These are phyloP conservation scores for Nyctalus aviator DNA, from an alignment of 2,797 vertebrate species.

Conservation along the genomic window DNA sequence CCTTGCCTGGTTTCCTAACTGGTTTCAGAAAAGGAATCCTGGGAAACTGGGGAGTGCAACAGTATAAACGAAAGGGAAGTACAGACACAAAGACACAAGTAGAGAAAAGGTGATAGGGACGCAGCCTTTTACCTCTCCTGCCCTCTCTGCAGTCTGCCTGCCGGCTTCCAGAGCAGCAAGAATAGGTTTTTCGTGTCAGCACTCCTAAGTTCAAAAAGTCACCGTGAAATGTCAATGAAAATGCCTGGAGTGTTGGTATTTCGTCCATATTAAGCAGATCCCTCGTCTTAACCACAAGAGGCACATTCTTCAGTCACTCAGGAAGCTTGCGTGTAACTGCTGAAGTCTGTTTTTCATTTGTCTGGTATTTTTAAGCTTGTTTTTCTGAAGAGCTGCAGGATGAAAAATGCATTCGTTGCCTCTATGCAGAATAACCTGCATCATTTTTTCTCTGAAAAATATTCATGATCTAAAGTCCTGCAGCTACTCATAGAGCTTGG, in stretches of 20 bases:
- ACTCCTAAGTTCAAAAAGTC: constrained; percentile 78
- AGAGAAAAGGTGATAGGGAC: neutral
- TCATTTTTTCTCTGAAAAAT: constrained; percentile 37
- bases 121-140: neutral
- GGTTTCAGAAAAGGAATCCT: neutral
- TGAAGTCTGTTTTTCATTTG: constrained; percentile 71
- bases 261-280: constrained; percentile 74
- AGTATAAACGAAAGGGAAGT: neutral
- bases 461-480: neutral
- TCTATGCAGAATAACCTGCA: constrained; percentile 49
- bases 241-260: constrained; percentile 65
- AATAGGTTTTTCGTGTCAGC: constrained; percentile 42
- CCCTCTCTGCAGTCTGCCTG: constrained; percentile 24
- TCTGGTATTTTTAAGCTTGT: constrained; percentile 67
- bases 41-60: neutral
- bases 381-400: constrained; percentile 63
- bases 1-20: neutral
- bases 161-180: constrained; percentile 47
- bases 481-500: neutral
- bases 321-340: constrained; percentile 64
- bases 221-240: constrained; percentile 79
- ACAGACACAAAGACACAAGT: neutral
- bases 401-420: constrained; percentile 55
- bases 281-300: constrained; percentile 77
- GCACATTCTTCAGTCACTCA: constrained; percentile 48